Conservation (phyloP, 2,888 invertebrate genomes). For the Isoperla grammatica region DNA sequence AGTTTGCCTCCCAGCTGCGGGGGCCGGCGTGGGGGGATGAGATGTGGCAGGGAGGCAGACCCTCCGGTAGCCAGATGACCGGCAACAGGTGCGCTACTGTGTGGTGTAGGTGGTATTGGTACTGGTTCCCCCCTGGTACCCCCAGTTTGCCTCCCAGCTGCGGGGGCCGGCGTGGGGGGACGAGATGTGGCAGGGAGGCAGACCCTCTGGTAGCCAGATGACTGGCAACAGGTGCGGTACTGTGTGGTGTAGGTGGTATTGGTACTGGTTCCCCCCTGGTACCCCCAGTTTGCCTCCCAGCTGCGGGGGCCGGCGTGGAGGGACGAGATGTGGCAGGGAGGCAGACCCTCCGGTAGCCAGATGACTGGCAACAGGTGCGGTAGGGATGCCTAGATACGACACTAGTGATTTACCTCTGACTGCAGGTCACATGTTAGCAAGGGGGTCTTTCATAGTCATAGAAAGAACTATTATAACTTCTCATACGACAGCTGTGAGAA, state of each 20-base stretch:
- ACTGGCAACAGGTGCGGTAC: not conserved
- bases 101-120: not conserved
- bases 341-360: slow-evolving; percentile 9
- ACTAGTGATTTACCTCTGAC: no score
- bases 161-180: slow-evolving; percentile 43
- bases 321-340: slow-evolving; percentile 30
- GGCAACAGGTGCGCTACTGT: not conserved
- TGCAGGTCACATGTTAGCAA: no score
- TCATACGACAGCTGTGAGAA: no score
- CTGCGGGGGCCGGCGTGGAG: slow-evolving; percentile 46
- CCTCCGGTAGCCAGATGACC: not conserved
- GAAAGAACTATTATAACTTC: no score
- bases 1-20: slow-evolving; percentile 63
- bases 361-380: not conserved
- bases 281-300: slow-evolving; percentile 70
- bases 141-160: slow-evolving; percentile 67
- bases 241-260: not conserved
- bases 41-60: slow-evolving; percentile 19
- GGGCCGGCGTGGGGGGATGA: slow-evolving; percentile 41
- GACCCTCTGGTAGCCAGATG: not conserved
- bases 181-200: slow-evolving; percentile 21
- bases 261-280: not conserved
- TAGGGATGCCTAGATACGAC: slow-evolving; percentile 33
- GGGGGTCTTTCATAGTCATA: no score
- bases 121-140: slow-evolving; percentile 41